A percentile compares a stretch with the other conserved stretches of the same genome.
Conservation (phyloP, 2,888 invertebrate genomes). For the Archips crataeganus region DNA sequence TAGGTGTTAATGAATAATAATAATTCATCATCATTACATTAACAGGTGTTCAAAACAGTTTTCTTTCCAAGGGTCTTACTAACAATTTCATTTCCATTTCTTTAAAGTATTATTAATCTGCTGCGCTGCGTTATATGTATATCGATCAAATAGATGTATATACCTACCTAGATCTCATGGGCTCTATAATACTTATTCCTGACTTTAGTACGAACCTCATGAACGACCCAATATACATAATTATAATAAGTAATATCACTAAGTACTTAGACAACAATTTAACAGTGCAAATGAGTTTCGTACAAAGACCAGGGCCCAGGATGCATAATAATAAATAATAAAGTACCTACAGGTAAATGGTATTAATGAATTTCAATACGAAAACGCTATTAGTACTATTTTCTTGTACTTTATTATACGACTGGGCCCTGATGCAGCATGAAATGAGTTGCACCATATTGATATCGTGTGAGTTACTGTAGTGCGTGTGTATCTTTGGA, state of each 20-base stretch:
- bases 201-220: conserved; percentile 32
- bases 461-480: conserved; percentile 35
- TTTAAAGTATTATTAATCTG: neutral
- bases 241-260: neutral
- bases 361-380: no score
- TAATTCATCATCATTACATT: conserved; percentile 50
- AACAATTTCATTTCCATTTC: conserved; percentile 54
- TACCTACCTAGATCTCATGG: conserved; percentile 22
- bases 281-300: conserved; percentile 14
- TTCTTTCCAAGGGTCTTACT: conserved; percentile 67
- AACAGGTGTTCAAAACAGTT: conserved; percentile 82
- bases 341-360: no score
- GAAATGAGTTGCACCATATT: conserved; percentile 32
- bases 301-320: neutral
- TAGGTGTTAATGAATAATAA: conserved; percentile 55
- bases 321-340: no score
- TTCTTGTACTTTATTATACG: no score
- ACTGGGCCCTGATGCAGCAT: conserved; percentile 15
- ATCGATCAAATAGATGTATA: conserved; percentile 9
- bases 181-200: conserved; percentile 31
- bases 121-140: neutral
- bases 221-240: neutral
- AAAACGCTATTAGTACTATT: no score
- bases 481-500: conserved; percentile 38
- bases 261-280: neutral